These are phyloP conservation scores for Cephus pulcher DNA, from an alignment of 2,888 invertebrate species.

Conservation along the genomic window DNA sequence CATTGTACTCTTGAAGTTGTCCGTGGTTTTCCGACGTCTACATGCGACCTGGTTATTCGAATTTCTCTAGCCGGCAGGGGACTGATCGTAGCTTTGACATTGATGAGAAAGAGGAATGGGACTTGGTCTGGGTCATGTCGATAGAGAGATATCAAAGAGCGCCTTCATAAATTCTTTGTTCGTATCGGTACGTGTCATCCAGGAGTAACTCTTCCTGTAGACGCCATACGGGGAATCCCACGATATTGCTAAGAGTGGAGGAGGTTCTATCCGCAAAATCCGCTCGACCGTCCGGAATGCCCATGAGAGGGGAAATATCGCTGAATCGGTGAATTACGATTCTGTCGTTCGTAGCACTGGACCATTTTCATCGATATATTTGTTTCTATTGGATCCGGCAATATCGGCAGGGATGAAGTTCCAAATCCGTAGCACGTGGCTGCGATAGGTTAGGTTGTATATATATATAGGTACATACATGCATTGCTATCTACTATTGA, in stretches of 20 bases:
- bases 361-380: constrained; percentile 19
- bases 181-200: constrained; percentile 32
- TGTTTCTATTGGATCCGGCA: constrained; percentile 19
- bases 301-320: constrained; percentile 29
- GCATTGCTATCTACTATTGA: neutral
- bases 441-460: neutral
- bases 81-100: neutral
- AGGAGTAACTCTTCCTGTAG: constrained; percentile 27
- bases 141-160: constrained; percentile 50
- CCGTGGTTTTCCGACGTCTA: neutral
- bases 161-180: constrained; percentile 46
- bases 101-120: neutral
- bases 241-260: constrained; percentile 29
- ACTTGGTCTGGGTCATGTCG: constrained; percentile 29
- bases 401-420: neutral
- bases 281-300: constrained; percentile 11
- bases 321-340: constrained; percentile 38
- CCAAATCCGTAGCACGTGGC: neutral
- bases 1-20: neutral
- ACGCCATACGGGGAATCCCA: constrained; percentile 23
- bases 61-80: neutral
- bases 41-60: neutral
- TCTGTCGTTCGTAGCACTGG: constrained; percentile 16
- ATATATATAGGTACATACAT: neutral
- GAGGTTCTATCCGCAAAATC: neutral